Evolutionary conservation across 2,888 invertebrate genomes (phyloP), one percentile per base, ranked within the genome.

Genomic region (Tetheella fluctuosa): DNA sequence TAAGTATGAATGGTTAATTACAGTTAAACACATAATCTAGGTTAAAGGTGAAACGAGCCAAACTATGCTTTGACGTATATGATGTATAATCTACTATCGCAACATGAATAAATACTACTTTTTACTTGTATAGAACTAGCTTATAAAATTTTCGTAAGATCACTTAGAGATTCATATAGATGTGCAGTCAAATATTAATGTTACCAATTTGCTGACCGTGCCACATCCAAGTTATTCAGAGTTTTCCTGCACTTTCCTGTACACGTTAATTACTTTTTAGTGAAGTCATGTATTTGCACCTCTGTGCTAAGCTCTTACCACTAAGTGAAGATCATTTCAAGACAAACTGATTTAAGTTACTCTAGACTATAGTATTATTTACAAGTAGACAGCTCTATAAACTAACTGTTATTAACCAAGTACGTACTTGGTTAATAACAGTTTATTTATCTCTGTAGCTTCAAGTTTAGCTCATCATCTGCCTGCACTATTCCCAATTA

Each of bases 41-140:
- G 80, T 65, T 74, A 80, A 69, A 82, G 77, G 76, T 80, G 73
- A 77, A 63, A 61, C 70, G 64, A 71, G 74, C 66, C 60, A 64
- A 71, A 70, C 39, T 39, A n/a, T n/a, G 15, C 37, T 15, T 6
- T 7, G 39, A 39, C 39, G 0, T n/a, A n/a, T n/a, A n/a, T 39
- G n/a, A n/a, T 6, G 2, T 39, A 39, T n/a, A n/a, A n/a, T 15
- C 37, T 15, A 37, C 5, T 37, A 37, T 15, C 37, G 2, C 15
- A 15, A 37, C 2, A 34, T 13, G 6, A n/a, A n/a, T n/a, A n/a
- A 39, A 39, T 39, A 39, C 5, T 15, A n/a, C 39, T 39, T n/a
- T n/a, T 0, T n/a, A n/a, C 2, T 39, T 39, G 39, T 39, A 39
- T 15, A 2, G 10, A 2, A n/a, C 13, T 39, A 7, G n/a, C 39